Conservation (phyloP, 2,888 invertebrate species). For the Synanthedon formicaeformis region DNA sequence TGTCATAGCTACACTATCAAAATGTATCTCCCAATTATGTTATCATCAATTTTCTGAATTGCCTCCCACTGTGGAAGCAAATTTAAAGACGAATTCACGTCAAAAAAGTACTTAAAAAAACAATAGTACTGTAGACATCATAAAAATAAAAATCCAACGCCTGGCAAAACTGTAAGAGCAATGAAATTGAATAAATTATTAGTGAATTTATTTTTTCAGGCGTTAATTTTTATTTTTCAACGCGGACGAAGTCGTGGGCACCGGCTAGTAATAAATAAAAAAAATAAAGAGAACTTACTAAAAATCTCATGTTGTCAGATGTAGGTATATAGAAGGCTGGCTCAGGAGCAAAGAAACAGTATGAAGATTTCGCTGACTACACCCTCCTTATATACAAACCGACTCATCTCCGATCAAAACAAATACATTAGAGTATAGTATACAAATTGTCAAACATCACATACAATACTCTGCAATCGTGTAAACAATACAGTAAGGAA, state of each 20-base stretch:
- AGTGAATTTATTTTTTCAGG: no score
- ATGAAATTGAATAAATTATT: no score
- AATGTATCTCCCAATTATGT: no score
- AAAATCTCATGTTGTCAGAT: constrained; percentile 31
- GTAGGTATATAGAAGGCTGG: constrained; percentile 9
- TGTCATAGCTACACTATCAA: no score
- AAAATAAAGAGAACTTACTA: constrained; percentile 26
- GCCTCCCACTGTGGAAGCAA: no score
- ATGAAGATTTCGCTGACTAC: constrained; percentile 10
- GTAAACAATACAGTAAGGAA: not conserved
- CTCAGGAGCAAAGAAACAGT: constrained; percentile 14
- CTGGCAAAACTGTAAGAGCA: no score
- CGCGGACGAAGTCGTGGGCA: not conserved
- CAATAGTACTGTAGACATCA: no score
- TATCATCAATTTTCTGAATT: no score
- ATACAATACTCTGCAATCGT: not conserved
- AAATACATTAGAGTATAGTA: not conserved
- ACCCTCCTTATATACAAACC: constrained; percentile 28
- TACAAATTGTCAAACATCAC: not conserved
- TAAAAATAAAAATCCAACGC: no score
- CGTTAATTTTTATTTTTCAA: no score
- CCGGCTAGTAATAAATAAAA: not conserved
- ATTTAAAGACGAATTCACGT: no score
- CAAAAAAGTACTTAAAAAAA: no score
- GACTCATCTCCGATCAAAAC: not conserved